Percentiles rank a stretch among this genome's conserved stretches.
Evolutionary conservation across 2,113 vertebrate species (phyloP).

Genomic region (Forbesichthys agassizii): DNA sequence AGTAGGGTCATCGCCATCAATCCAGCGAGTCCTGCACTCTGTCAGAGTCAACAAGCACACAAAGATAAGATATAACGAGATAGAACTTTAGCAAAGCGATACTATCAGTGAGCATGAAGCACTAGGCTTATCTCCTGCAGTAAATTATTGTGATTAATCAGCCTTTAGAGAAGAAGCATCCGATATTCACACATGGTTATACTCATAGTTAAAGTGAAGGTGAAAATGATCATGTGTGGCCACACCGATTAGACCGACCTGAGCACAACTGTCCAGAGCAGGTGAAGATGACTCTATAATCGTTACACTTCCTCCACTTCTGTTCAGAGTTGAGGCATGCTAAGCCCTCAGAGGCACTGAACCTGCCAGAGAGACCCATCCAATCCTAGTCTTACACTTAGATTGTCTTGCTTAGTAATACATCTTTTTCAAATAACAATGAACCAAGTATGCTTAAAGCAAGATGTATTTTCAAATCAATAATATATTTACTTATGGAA

Average conservation of each 20-base stretch:
- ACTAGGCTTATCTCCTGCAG: no score
- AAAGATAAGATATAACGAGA: no score
- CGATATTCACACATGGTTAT: no score
- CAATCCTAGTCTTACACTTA: background rate
- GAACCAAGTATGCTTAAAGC: no score
- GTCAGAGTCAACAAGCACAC: background rate
- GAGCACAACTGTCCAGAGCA: conserved; percentile 55
- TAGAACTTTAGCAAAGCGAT: background rate
- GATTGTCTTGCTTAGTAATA: background rate
- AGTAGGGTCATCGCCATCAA: conserved; percentile 55
- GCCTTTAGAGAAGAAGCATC: no score
- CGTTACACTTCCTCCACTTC: conserved; percentile 20
- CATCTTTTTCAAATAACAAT: no score
- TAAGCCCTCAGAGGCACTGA: conserved; percentile 40
- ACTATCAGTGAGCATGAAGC: background rate
- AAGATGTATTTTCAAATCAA: background rate
- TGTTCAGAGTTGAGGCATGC: conserved; percentile 52
- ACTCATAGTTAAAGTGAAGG: no score
- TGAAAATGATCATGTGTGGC: no score
- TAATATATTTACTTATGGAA: conserved; percentile 44
- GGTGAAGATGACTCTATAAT: conserved; percentile 58
- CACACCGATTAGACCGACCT: conserved; percentile 20
- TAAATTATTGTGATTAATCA: no score
- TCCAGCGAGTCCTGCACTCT: conserved; percentile 66
- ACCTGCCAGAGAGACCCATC: conserved; percentile 26